These are phyloP conservation scores for Quadriops clusia DNA, from an alignment of 2,888 invertebrate genomes.

Conservation along the genomic window DNA sequence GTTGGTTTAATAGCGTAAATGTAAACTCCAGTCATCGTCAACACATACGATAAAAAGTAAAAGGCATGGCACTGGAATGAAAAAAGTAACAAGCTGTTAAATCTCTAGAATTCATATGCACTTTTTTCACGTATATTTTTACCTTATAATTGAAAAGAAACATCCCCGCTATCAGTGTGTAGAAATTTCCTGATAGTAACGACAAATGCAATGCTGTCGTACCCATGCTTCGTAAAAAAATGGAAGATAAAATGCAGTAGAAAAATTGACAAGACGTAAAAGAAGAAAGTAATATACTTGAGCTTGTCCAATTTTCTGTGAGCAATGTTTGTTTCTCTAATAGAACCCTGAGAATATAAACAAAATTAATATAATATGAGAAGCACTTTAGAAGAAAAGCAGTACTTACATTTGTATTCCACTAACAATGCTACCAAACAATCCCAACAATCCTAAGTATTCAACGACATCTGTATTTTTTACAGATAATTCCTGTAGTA, in stretches of 20 bases:
- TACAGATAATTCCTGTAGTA: slow-evolving; percentile 72
- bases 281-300: slow-evolving; percentile 44
- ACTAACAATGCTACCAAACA: slow-evolving; percentile 67
- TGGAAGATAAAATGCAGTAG: slow-evolving; percentile 64
- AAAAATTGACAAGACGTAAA: slow-evolving; percentile 58
- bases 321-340: slow-evolving; percentile 60
- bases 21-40: slow-evolving; percentile 64
- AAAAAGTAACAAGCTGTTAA: slow-evolving; percentile 9
- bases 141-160: slow-evolving; percentile 73
- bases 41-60: slow-evolving; percentile 66
- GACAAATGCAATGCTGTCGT: slow-evolving; percentile 75
- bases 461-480: slow-evolving; percentile 64
- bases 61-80: slow-evolving; percentile 64
- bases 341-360: slow-evolving; percentile 44
- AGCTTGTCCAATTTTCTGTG: slow-evolving; percentile 49
- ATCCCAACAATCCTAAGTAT: slow-evolving; percentile 69
- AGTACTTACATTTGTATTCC: slow-evolving; percentile 66
- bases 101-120: slow-evolving; percentile 7
- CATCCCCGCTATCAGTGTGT: slow-evolving; percentile 69
- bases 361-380: background rate
- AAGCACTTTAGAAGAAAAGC: slow-evolving; percentile 1
- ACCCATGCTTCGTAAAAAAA: slow-evolving; percentile 63
- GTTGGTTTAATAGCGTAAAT: slow-evolving; percentile 52
- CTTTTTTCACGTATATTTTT: slow-evolving; percentile 17
- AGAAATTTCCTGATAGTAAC: slow-evolving; percentile 73